Evolutionary conservation across 2,797 vertebrate species (phyloP).

Genomic region (Gobio occitaniae): DNA sequence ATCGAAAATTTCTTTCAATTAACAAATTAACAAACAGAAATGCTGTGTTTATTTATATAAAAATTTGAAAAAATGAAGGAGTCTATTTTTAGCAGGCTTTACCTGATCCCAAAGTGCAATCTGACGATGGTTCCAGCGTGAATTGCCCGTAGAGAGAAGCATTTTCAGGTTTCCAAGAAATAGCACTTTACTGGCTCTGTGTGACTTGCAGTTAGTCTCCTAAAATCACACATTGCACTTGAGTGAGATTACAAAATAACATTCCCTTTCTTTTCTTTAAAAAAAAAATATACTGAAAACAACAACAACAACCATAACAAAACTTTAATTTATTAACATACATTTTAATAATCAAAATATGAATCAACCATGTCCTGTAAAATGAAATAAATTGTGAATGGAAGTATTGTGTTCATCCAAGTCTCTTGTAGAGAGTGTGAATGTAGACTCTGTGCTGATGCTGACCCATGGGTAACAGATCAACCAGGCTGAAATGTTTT

Average conservation of each 20-base stretch:
- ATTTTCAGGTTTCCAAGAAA: slow-evolving; percentile 86
- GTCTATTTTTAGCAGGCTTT: slow-evolving; percentile 40
- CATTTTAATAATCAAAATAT: not conserved
- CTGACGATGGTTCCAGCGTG: slow-evolving; percentile 87
- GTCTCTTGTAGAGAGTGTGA: not conserved
- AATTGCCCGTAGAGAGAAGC: slow-evolving; percentile 85
- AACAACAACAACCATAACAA: not conserved
- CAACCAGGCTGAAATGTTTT: not conserved
- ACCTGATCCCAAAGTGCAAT: slow-evolving; percentile 89
- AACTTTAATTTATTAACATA: not conserved
- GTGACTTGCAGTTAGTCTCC: slow-evolving; percentile 86
- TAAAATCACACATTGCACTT: slow-evolving; percentile 59
- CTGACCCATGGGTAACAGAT: not conserved
- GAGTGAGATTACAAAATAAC: not conserved
- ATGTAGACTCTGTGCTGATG: not conserved
- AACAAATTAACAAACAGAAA: not conserved
- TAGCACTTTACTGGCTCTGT: slow-evolving; percentile 84
- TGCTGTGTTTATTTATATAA: not conserved
- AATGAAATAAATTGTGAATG: not conserved
- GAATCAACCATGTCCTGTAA: not conserved
- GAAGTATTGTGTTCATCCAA: not conserved
- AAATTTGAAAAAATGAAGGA: slow-evolving; percentile 5
- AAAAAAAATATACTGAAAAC: not conserved
- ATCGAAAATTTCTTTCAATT: not conserved
- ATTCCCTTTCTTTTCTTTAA: not conserved